A percentile compares a stretch with the other conserved stretches of the same genome.
These are phyloP conservation scores for Ashinkailepas kermadecensis DNA, from an alignment of 2,888 invertebrate species.

Conservation along the genomic window DNA sequence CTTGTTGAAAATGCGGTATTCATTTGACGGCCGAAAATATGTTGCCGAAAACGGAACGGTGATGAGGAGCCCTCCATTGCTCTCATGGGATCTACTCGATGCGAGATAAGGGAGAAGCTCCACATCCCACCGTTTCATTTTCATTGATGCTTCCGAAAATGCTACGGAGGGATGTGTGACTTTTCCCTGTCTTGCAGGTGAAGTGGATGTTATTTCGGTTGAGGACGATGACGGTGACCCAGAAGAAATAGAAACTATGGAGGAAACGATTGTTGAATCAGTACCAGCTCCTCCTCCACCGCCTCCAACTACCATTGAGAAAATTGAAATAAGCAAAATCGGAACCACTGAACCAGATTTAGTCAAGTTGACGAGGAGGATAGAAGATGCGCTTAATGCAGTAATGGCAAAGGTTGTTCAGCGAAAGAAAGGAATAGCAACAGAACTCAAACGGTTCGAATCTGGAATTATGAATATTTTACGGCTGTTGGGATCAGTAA, in stretches of 20 bases:
- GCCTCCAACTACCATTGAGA: background rate
- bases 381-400: background rate
- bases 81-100: background rate
- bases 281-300: background rate
- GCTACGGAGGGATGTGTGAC: constrained; percentile 9
- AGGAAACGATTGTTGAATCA: background rate
- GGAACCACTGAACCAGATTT: background rate
- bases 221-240: background rate
- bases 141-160: background rate
- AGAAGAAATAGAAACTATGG: background rate
- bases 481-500: background rate
- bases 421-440: background rate
- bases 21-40: too few species aligned
- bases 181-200: background rate
- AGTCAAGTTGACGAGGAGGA: background rate
- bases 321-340: background rate
- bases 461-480: background rate
- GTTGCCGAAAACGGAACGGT: background rate
- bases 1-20: too few species aligned
- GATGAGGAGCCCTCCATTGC: background rate
- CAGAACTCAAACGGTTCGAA: constrained; percentile 1
- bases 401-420: background rate
- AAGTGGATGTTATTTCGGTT: background rate
- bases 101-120: constrained; percentile 8
- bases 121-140: constrained; percentile 18